Evolutionary conservation across 2,888 invertebrate genomes (phyloP), one percentile per base, ranked within the genome.

Genomic region (Habrosyne pyritoides): DNA sequence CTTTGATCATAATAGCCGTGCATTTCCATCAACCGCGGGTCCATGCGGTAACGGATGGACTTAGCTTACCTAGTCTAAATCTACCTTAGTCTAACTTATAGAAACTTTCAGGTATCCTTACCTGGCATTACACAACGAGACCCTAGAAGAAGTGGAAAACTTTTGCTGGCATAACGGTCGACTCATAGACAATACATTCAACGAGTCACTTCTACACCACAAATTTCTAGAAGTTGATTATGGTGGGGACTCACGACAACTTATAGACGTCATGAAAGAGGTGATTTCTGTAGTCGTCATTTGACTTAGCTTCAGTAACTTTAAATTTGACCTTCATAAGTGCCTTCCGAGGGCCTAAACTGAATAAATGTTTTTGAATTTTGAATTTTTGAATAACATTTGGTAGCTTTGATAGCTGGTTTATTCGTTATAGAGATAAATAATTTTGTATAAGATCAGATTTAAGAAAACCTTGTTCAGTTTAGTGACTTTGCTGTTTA

Each of bases 211-310:
- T 18, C 42, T 42, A 3, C 42, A 42, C 42, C 42, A 42, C 42
- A 42, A 42, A 42, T 62, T 76, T 5, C 21, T 68, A 2, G 55
- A 67, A 7, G 28, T 56, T 33, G 0, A 60, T 53, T 14, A 53
- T 59, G 2, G 65, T 2, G 59, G 60, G 2, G 61, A 76, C 10
- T 61, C 69, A 0, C 54, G 57, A 7, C 28, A 55, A 2, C 54
- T 81, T 4, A 22, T 69, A 10, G 26, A 73, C 6, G 3, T 57
- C 4, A 85, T 85, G 84, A 60, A 70, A 61, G 30, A 54, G 64
- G 84, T 83, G 53, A 14, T 14, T 14, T 24, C 24, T 24, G 7
- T 24, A 24, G 3, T 24, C 7, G 7, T n/a, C n/a, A n/a, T n/a
- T n/a, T n/a, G n/a, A n/a, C n/a, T n/a, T n/a, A n/a, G n/a, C n/a